Percentiles rank a stretch among this genome's conserved stretches.
phyloP scores from a whole-genome alignment of 1,140 invertebrate species.

The Diachasmimorpha longicaudata region DNA sequence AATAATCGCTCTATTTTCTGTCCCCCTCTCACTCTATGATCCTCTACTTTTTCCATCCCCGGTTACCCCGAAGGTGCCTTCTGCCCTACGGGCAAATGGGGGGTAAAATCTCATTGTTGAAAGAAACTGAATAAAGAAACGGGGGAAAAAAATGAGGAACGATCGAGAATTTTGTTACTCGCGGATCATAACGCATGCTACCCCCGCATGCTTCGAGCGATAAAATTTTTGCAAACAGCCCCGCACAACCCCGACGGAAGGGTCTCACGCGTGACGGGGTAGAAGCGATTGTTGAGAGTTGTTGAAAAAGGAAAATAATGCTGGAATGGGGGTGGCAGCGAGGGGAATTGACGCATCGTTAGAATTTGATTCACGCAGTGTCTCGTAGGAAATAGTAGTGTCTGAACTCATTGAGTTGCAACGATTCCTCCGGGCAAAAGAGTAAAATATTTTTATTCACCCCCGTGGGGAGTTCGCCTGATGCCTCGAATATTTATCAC shows the following conservation, averaged over 20 bases:
- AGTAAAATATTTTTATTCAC: neutral
- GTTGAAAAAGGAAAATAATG: neutral
- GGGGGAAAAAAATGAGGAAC: neutral
- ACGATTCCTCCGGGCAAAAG: neutral
- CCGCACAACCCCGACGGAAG: neutral
- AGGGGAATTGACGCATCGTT: constrained; percentile 7
- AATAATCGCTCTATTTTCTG: neutral
- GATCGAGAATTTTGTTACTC: neutral
- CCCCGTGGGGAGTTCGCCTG: neutral
- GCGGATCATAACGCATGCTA: neutral
- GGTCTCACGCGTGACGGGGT: neutral
- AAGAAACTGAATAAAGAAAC: neutral
- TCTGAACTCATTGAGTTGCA: neutral
- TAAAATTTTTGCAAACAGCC: neutral
- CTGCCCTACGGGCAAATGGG: neutral
- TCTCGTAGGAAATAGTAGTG: neutral
- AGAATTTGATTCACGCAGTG: neutral
- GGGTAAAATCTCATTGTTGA: neutral
- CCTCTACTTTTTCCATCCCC: neutral
- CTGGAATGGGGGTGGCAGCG: too few species aligned
- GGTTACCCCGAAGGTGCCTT: neutral
- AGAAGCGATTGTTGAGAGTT: neutral
- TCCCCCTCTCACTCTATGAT: neutral
- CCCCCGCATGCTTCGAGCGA: neutral
- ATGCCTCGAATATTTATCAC: neutral